A percentile compares a stretch with the other conserved stretches of the same genome.
Conservation (phyloP, 2,113 vertebrate genomes). For the Nesogale talazaci region DNA sequence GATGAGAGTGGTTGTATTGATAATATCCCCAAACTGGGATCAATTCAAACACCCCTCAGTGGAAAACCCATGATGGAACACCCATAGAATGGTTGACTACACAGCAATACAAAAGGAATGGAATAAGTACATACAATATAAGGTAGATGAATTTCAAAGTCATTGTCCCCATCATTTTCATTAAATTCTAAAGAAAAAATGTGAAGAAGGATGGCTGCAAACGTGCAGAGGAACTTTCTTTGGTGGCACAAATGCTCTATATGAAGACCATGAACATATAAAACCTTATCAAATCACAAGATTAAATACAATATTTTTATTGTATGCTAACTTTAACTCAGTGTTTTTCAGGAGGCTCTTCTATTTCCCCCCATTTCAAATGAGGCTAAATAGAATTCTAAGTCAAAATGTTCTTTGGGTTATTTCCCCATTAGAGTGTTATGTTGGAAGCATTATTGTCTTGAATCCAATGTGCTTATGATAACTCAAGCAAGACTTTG, state of each 20-base stretch:
- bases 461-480: not conserved
- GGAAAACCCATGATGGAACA: not conserved
- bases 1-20: not conserved
- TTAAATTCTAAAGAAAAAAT: not conserved
- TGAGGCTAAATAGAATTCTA: not conserved
- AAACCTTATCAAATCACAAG: not conserved
- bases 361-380: not conserved
- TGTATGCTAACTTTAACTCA: not conserved
- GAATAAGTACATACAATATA: not conserved
- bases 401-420: not conserved
- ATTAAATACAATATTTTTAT: not conserved
- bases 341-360: not conserved
- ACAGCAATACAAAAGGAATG: not conserved
- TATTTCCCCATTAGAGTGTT: not conserved
- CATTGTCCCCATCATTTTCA: not conserved
- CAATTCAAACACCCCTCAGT: not conserved
- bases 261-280: no score
- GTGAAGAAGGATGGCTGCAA: fast-evolving
- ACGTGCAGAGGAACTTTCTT: not conserved
- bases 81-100: not conserved
- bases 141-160: not conserved
- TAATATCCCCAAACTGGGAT: not conserved
- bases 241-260: not conserved
- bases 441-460: not conserved
- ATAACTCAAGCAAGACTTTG: not conserved